Conservation (phyloP, 2,888 invertebrate species). For the Sinelater perroti region DNA sequence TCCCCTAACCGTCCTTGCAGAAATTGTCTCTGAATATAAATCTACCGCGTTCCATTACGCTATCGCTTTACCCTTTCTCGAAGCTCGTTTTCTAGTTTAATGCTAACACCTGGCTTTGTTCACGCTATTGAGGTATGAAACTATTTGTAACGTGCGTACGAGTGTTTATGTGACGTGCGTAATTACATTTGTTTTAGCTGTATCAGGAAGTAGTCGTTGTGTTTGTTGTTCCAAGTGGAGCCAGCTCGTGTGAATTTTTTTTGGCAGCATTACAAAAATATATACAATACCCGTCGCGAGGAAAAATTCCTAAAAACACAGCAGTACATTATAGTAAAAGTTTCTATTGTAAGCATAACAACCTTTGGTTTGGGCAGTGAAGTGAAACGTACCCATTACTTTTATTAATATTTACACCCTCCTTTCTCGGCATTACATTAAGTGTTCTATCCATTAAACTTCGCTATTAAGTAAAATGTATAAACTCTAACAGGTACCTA, state of each 20-base stretch:
- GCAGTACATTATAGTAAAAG: slow-evolving; percentile 22
- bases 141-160: no score
- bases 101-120: not conserved
- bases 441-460: slow-evolving; percentile 14
- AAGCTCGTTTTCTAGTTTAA: not conserved
- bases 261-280: slow-evolving; percentile 24
- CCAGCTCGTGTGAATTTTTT: not conserved
- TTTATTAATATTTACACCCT: slow-evolving; percentile 17
- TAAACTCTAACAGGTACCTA: slow-evolving; percentile 48
- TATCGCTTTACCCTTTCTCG: no score
- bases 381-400: slow-evolving; percentile 20
- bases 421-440: slow-evolving; percentile 6
- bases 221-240: not conserved
- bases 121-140: not conserved
- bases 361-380: slow-evolving; percentile 33
- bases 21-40: no score
- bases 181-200: no score
- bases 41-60: no score
- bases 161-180: no score
- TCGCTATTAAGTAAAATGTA: slow-evolving; percentile 28
- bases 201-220: slow-evolving; percentile 9
- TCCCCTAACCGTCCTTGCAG: no score
- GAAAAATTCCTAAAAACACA: slow-evolving; percentile 24
- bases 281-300: slow-evolving; percentile 24
- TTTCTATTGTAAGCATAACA: slow-evolving; percentile 37